These are phyloP conservation scores for Octonoba sinensis DNA, from an alignment of 2,888 invertebrate species.

Conservation along the genomic window DNA sequence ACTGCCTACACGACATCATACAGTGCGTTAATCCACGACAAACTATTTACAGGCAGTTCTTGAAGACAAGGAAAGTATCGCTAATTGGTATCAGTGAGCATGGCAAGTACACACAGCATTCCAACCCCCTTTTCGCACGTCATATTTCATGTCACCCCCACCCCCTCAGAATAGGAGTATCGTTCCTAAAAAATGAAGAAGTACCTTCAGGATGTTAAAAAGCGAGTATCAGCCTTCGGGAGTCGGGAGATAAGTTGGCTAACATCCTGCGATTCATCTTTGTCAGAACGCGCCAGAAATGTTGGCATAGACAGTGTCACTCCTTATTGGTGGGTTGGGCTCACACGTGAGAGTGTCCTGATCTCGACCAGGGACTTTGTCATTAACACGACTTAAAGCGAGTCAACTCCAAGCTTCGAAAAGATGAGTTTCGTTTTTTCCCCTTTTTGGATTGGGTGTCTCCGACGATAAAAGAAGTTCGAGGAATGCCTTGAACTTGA, in stretches of 20 bases:
- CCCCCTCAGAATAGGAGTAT: background rate
- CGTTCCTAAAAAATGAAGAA: no score
- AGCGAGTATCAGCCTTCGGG: background rate
- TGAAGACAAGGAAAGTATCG: no score
- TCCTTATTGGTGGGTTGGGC: constrained; percentile 23
- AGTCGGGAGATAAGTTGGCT: constrained; percentile 48
- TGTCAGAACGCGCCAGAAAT: constrained; percentile 35
- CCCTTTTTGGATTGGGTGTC: constrained; percentile 3
- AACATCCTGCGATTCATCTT: constrained; percentile 57
- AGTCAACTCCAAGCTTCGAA: constrained; percentile 36
- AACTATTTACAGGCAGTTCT: no score
- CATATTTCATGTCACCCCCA: constrained; percentile 19
- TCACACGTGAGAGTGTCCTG: background rate
- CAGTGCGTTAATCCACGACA: no score
- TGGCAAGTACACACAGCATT: no score
- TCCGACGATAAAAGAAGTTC: constrained; percentile 30
- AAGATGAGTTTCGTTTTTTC: constrained; percentile 24
- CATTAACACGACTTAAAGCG: constrained; percentile 57
- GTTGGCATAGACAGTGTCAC: constrained; percentile 38
- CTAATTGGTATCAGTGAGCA: no score
- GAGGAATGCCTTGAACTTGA: constrained; percentile 22
- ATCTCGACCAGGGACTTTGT: constrained; percentile 29
- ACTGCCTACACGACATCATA: no score
- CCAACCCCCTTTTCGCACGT: constrained; percentile 3
- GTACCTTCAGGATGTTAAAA: no score